These are phyloP conservation scores for Cepaea nemoralis DNA, from an alignment of 1,140 invertebrate species.

Conservation along the genomic window DNA sequence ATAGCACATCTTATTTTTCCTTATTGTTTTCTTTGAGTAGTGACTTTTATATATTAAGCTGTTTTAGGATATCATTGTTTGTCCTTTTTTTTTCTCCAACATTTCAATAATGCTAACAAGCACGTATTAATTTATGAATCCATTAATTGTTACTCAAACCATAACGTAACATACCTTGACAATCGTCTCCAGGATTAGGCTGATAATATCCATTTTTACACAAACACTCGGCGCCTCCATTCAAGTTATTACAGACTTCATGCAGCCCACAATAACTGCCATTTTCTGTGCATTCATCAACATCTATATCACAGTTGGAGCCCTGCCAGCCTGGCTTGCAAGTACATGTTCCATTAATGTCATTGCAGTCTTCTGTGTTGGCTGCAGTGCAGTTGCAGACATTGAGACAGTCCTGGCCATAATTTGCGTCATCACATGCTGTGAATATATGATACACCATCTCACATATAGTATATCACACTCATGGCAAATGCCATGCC, in stretches of 20 bases:
- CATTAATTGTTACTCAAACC: too few relatives aligned
- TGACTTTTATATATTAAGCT: too few relatives aligned
- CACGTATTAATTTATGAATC: too few relatives aligned
- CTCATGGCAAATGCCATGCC: too few relatives aligned
- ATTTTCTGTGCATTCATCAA: constrained; percentile 75
- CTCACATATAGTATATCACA: too few relatives aligned
- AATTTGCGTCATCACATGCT: constrained; percentile 25
- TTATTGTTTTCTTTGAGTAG: too few relatives aligned
- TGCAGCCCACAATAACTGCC: constrained; percentile 76
- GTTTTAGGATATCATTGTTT: too few relatives aligned
- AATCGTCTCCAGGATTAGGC: neutral
- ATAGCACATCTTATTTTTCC: too few relatives aligned
- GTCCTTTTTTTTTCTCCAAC: too few relatives aligned
- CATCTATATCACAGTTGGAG: constrained; percentile 33
- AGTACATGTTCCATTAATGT: constrained; percentile 35
- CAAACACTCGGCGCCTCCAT: neutral
- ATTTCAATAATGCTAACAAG: too few relatives aligned
- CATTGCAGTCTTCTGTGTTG: constrained; percentile 38
- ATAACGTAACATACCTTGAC: constrained; percentile 33
- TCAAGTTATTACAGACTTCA: constrained; percentile 82
- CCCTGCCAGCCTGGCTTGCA: constrained; percentile 45
- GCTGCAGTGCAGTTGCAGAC: constrained; percentile 23
- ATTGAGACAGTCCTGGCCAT: constrained; percentile 35
- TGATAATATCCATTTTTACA: constrained; percentile 5
- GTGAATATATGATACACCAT: too few relatives aligned